phyloP scores from a whole-genome alignment of 2,113 vertebrate species.

The Mustela nigripes region DNA sequence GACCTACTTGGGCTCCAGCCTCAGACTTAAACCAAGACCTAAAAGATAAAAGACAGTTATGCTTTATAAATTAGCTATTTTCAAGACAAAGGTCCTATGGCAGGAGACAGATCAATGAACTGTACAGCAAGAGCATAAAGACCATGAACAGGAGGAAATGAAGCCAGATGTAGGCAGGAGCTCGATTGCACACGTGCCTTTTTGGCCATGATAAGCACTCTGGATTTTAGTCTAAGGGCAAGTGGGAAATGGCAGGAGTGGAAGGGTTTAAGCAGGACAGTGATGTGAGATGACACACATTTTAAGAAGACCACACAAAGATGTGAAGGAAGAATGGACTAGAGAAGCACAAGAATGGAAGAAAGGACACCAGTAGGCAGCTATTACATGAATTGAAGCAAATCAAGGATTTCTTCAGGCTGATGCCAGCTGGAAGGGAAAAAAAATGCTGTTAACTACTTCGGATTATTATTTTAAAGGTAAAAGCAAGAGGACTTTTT shows the following conservation, averaged over 20 bases:
- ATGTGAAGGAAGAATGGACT: neutral
- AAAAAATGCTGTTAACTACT: neutral
- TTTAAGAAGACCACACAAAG: neutral
- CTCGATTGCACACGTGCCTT: neutral
- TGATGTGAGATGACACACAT: neutral
- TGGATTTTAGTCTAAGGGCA: neutral
- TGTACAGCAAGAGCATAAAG: neutral
- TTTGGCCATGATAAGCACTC: neutral
- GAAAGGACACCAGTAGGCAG: neutral
- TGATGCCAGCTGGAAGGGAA: neutral
- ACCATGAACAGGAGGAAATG: neutral
- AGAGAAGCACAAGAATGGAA: neutral
- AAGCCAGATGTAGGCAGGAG: neutral
- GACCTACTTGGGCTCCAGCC: neutral
- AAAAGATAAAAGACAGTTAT: neutral
- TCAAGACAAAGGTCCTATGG: neutral
- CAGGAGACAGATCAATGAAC: neutral
- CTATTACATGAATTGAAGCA: neutral
- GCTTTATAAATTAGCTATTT: neutral
- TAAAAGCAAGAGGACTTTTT: conserved; percentile 30
- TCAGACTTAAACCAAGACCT: neutral
- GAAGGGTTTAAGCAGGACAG: neutral
- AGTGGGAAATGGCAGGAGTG: neutral
- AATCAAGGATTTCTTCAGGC: neutral
- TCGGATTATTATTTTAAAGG: neutral